phyloP scores from a whole-genome alignment of 2,888 invertebrate genomes.

The Falcaria lacertinaria region DNA sequence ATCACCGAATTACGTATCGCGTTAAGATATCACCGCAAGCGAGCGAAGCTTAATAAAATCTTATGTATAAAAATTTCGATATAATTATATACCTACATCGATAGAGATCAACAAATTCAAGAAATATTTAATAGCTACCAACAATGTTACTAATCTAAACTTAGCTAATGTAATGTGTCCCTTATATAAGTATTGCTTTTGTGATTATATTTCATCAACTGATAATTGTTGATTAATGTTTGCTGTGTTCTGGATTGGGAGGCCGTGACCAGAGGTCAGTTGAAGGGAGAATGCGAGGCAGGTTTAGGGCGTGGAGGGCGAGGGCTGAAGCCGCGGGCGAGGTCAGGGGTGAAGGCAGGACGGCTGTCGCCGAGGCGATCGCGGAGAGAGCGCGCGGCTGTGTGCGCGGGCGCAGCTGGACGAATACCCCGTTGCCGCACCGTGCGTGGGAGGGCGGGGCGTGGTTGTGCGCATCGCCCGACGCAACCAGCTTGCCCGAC shows the following conservation, averaged over 20 bases:
- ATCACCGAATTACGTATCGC: constrained; percentile 77
- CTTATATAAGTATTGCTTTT: constrained; percentile 20
- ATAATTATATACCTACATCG: constrained; percentile 42
- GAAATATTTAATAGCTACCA: constrained; percentile 35
- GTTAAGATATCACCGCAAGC: constrained; percentile 64
- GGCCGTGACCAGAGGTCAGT: constrained; percentile 62
- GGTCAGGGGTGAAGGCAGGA: constrained; percentile 46
- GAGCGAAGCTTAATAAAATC: constrained; percentile 36
- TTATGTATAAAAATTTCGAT: constrained; percentile 27
- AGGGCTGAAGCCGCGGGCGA: constrained; percentile 52
- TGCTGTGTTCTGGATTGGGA: constrained; percentile 53
- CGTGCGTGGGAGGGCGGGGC: constrained; percentile 70
- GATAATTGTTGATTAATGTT: constrained; percentile 46
- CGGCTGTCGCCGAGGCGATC: constrained; percentile 26
- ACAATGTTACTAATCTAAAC: constrained; percentile 22
- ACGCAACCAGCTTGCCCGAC: constrained; percentile 59
- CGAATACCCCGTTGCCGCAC: constrained; percentile 72
- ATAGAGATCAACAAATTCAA: constrained; percentile 66
- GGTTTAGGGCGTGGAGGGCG: constrained; percentile 61
- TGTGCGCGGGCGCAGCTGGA: constrained; percentile 60
- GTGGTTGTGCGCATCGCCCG: constrained; percentile 67
- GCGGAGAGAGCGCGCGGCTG: constrained; percentile 20
- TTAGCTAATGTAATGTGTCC: constrained; percentile 4
- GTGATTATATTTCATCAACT: too few species aligned
- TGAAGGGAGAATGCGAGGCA: constrained; percentile 65